Base-by-base conservation (phyloP, 2,888 invertebrate genomes). In the Steinernema scapterisci region DNA sequence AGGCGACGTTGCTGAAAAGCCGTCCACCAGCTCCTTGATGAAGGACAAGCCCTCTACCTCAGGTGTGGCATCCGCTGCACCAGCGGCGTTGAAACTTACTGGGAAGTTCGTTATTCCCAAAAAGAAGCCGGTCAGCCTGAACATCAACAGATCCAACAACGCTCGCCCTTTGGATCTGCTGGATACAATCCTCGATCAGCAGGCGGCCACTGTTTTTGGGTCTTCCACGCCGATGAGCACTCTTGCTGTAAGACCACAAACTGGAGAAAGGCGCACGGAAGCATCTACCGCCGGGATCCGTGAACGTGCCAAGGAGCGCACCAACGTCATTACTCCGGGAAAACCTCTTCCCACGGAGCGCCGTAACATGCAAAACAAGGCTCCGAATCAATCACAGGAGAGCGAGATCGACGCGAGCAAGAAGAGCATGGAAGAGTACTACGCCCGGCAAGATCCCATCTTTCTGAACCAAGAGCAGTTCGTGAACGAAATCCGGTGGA, bases 91-190 rank as follows among this genome's bases (percentile, higher is more conserved):
- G 11, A 11, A n/a, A 5, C 31, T 31, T 31, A 1, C 16, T 3
- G 27, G 31, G 31, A 63, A 63, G 6, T 63, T 16, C 38, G 31
- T 63, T 6, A 63, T 63, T 31, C 63, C 63, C 16, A 63, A 63
- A 31, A 63, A 63, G 19, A 63, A 19, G 63, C 63, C 63, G 2
- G 16, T 63, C 3, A 25, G 13, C 6, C 63, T 63, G 7, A 63
- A 63, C 63, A 31, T 63, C 27, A 38, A 1, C 9, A 27, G 63
- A 27, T 6, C 52, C 52, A 52, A n/a, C n/a, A n/a, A 27, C 31
- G 31, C 63, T n/a, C 63, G 27, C n/a, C 19, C 63, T 13, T 11
- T 11, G 21, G 54, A 54, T 54, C 13, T 54, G 54, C 54, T 63
- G 16, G 63, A 63, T 3, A n/a, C 63, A 5, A 63, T 63, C 31